A percentile compares a stretch with the other conserved stretches of the same genome.
phyloP scores from a whole-genome alignment of 2,888 invertebrate species.

The Epistrophella euchroma region DNA sequence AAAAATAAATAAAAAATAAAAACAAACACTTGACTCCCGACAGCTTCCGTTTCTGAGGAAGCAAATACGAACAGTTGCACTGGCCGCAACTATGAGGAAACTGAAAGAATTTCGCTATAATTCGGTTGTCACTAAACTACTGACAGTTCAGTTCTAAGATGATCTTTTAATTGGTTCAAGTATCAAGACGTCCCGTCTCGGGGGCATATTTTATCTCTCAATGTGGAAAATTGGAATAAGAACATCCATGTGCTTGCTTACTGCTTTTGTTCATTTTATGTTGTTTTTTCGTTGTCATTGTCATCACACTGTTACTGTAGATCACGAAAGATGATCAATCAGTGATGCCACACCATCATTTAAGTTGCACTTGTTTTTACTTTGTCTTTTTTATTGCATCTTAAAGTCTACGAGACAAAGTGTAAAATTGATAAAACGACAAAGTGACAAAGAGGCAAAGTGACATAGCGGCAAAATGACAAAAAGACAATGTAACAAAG shows the following conservation, averaged over 20 bases:
- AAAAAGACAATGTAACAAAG: too few relatives aligned
- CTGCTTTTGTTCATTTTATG: slow-evolving; percentile 8
- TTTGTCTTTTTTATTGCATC: too few relatives aligned
- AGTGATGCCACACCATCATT: slow-evolving; percentile 6
- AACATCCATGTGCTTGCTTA: slow-evolving; percentile 16
- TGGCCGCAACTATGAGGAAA: slow-evolving; percentile 5
- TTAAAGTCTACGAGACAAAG: too few relatives aligned
- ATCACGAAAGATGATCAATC: not conserved
- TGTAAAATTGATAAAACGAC: too few relatives aligned
- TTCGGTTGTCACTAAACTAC: too few relatives aligned
- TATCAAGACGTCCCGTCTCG: slow-evolving; percentile 9
- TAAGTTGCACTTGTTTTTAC: too few relatives aligned
- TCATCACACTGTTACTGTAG: slow-evolving; percentile 2
- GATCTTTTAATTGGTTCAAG: slow-evolving; percentile 1
- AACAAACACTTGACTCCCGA: slow-evolving; percentile 1
- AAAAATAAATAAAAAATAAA: not conserved
- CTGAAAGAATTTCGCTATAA: not conserved
- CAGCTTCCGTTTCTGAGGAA: slow-evolving; percentile 6
- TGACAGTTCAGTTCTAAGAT: not conserved
- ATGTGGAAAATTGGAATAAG: not conserved
- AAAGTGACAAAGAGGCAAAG: too few relatives aligned
- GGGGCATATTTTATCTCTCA: not conserved
- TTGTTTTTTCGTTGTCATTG: slow-evolving; percentile 5
- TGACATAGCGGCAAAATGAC: too few relatives aligned
- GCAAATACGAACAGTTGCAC: not conserved